A percentile compares a stretch with the other conserved stretches of the same genome.
Evolutionary conservation across 2,888 invertebrate genomes (phyloP).

Genomic region (Noctua pronuba): DNA sequence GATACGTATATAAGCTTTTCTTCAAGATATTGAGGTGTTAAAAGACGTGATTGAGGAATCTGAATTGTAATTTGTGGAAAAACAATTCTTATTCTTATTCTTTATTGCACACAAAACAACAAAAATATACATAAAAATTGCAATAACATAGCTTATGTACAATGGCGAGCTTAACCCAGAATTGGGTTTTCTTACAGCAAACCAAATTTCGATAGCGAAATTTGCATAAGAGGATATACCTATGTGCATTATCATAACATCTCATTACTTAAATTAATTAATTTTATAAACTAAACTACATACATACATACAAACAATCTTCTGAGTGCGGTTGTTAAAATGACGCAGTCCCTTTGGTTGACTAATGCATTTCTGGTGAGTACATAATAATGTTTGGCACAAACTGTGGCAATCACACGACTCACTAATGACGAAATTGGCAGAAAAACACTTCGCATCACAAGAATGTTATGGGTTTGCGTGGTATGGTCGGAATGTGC

Average conservation of each 20-base stretch:
- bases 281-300: too few species aligned
- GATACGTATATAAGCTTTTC: not conserved
- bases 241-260: too few species aligned
- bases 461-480: not conserved
- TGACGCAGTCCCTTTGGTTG: not conserved
- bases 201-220: too few species aligned
- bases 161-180: too few species aligned
- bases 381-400: not conserved
- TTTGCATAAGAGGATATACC: too few species aligned
- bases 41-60: not conserved
- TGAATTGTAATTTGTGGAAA: not conserved
- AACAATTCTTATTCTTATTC: too few species aligned
- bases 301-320: too few species aligned
- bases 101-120: too few species aligned
- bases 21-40: constrained; percentile 1
- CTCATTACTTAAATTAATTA: too few species aligned
- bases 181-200: too few species aligned
- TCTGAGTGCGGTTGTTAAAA: not conserved
- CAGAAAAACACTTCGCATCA: not conserved
- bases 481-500: not conserved
- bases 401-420: not conserved
- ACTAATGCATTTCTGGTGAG: not conserved
- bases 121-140: too few species aligned
- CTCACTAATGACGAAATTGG: constrained; percentile 5
- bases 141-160: too few species aligned